Conservation (phyloP, 1,140 invertebrate genomes). For the Eciton burchellii region DNA sequence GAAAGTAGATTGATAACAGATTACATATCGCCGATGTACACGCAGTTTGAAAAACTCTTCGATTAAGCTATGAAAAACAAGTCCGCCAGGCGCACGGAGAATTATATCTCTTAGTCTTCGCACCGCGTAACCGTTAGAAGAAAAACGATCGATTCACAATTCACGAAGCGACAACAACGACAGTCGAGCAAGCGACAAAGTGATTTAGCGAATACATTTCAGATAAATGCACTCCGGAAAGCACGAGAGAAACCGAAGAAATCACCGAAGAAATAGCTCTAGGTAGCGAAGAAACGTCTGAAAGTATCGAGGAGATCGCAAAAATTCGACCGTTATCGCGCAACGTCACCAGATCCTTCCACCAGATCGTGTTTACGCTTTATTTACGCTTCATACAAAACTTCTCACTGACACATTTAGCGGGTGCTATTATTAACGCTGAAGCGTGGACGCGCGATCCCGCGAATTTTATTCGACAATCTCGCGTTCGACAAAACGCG, state of each 20-base stretch:
- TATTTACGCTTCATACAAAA: conserved; percentile 28
- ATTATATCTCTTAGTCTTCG: neutral
- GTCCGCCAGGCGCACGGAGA: neutral
- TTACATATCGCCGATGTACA: neutral
- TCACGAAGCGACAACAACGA: neutral
- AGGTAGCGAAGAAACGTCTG: no score
- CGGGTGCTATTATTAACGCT: conserved; percentile 43
- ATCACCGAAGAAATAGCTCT: no score
- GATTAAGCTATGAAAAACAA: conserved; percentile 1
- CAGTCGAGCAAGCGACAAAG: neutral
- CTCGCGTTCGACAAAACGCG: conserved; percentile 20
- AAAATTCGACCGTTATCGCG: neutral
- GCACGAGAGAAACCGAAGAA: no score
- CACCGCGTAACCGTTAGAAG: neutral
- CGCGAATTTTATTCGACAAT: conserved; percentile 51
- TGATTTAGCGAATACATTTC: neutral
- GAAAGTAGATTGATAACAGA: conserved; percentile 60
- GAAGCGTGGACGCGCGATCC: conserved; percentile 20
- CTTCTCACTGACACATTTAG: conserved; percentile 25
- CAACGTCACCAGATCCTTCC: neutral
- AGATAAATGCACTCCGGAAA: no score
- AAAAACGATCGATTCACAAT: neutral
- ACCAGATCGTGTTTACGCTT: conserved; percentile 7
- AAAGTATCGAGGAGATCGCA: neutral
- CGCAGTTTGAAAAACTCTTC: neutral